Evolutionary conservation across 2,797 vertebrate species (phyloP).

Genomic region (Taeniopygia guttata): DNA sequence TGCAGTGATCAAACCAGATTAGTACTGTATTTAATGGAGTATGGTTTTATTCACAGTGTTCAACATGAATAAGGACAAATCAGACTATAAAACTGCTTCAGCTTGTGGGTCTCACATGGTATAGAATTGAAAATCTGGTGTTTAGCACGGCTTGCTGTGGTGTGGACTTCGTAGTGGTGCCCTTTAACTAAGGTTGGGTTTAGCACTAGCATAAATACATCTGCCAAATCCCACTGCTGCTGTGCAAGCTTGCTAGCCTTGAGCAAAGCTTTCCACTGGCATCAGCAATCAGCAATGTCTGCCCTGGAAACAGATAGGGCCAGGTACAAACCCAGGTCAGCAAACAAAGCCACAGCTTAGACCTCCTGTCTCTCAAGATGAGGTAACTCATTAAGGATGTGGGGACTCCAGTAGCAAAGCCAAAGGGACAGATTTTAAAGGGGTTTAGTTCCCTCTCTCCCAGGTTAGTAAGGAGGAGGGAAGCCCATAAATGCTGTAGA

Average conservation of each 20-base stretch:
- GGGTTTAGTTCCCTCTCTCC: not conserved
- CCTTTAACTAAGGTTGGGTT: not conserved
- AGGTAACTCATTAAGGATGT: not conserved
- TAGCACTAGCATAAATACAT: not conserved
- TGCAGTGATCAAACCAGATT: not conserved
- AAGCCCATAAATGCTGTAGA: not conserved
- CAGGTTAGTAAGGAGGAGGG: not conserved
- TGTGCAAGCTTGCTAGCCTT: not conserved
- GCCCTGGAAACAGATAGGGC: not conserved
- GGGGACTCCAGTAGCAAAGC: not conserved
- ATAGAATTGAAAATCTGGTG: not conserved
- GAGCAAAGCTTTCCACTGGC: not conserved
- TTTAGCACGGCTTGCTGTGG: not conserved
- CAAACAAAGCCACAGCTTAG: not conserved
- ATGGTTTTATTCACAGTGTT: not conserved
- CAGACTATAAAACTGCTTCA: not conserved
- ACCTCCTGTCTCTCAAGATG: not conserved
- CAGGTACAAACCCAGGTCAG: not conserved
- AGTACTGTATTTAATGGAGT: not conserved
- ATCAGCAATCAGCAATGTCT: not conserved
- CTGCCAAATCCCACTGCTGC: not conserved
- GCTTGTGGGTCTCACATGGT: not conserved
- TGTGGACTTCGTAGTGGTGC: not conserved
- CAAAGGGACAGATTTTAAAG: not conserved
- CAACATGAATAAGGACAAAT: not conserved